Percentiles rank a stretch among this genome's conserved stretches.
phyloP scores from a whole-genome alignment of 2,888 invertebrate genomes.

The Petrophora chlorosata region DNA sequence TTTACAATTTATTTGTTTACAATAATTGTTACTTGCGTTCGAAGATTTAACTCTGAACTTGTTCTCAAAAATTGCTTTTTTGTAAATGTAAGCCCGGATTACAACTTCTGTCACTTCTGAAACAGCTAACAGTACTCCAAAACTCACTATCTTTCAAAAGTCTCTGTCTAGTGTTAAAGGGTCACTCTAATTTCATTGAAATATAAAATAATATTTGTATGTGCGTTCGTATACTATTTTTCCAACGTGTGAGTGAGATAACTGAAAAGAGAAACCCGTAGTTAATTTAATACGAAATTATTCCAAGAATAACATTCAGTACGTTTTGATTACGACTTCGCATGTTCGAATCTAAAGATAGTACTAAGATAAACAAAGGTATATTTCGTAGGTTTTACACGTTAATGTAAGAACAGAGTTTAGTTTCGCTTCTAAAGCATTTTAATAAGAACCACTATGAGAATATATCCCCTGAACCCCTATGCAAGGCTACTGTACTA shows the following conservation, averaged over 20 bases:
- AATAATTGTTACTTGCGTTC: no score
- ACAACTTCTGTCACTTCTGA: no score
- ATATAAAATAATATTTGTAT: neutral
- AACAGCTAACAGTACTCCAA: no score
- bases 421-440: slow-evolving; percentile 31
- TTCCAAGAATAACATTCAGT: neutral
- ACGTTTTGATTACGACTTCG: slow-evolving; percentile 5
- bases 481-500: slow-evolving; percentile 25
- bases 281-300: neutral
- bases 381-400: slow-evolving; percentile 29
- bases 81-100: no score
- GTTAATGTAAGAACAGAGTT: slow-evolving; percentile 31
- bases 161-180: slow-evolving; percentile 1
- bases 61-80: no score
- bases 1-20: no score
- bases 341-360: slow-evolving; percentile 13
- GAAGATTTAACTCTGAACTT: no score
- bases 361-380: slow-evolving; percentile 22
- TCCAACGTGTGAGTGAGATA: slow-evolving; percentile 3
- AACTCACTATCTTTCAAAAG: no score
- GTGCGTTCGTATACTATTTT: slow-evolving; percentile 7
- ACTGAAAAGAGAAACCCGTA: neutral
- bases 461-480: slow-evolving; percentile 25
- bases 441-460: slow-evolving; percentile 17
- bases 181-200: neutral